These are phyloP conservation scores for Ahaetulla prasina DNA, from an alignment of 2,113 vertebrate genomes.

Conservation along the genomic window DNA sequence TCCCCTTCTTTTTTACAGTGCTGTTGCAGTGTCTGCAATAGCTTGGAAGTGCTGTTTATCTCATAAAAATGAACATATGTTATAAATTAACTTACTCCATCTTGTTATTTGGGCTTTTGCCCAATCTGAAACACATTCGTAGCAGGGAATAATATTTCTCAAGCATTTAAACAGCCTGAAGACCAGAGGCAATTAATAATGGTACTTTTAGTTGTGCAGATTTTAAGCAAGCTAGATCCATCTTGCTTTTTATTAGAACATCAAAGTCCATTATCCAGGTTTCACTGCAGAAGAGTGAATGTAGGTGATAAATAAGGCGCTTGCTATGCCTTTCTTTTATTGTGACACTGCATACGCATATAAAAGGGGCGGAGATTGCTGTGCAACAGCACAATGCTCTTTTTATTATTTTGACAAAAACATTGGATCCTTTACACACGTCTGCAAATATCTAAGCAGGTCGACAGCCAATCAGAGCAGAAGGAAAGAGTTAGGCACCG, in stretches of 20 bases:
- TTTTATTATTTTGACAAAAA: background rate
- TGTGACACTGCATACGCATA: background rate
- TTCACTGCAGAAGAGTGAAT: background rate
- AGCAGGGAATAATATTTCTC: background rate
- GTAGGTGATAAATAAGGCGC: background rate
- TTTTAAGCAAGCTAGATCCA: background rate
- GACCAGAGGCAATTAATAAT: background rate
- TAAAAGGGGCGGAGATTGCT: background rate
- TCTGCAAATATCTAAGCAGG: background rate
- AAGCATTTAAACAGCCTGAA: background rate
- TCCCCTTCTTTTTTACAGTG: background rate
- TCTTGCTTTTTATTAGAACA: background rate
- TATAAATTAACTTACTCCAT: background rate
- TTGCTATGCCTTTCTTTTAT: background rate
- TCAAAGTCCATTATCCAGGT: background rate
- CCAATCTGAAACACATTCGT: background rate
- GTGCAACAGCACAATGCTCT: background rate
- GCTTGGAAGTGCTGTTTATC: background rate
- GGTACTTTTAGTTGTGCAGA: background rate
- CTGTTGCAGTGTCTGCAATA: background rate
- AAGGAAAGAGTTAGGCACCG: background rate
- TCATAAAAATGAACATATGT: background rate
- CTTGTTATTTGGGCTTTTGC: background rate
- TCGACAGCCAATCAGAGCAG: background rate
- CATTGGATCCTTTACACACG: background rate